Evolutionary conservation across 2,888 invertebrate species (phyloP).

Genomic region (Eupithecia vulgata): DNA sequence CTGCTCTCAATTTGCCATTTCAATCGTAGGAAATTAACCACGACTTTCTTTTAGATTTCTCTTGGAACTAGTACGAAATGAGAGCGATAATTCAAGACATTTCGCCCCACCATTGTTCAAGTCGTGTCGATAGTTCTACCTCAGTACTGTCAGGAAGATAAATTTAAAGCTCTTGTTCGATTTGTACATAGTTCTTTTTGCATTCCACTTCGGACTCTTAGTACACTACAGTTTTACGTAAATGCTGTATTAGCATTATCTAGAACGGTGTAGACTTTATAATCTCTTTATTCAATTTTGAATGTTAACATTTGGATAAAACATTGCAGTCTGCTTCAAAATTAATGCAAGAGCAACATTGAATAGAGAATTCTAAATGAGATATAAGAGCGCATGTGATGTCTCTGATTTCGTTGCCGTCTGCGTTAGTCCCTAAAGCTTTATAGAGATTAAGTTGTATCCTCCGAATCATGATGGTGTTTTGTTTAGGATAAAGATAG

Average conservation of each 20-base stretch:
- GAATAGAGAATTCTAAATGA: slow-evolving; percentile 1
- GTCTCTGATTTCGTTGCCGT: slow-evolving; percentile 1
- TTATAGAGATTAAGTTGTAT: slow-evolving; percentile 7
- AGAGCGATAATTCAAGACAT: slow-evolving; percentile 43
- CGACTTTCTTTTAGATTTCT: slow-evolving; percentile 37
- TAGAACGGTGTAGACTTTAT: neutral
- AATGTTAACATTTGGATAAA: slow-evolving; percentile 6
- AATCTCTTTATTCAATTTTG: slow-evolving; percentile 3
- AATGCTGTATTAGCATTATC: neutral
- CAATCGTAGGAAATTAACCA: slow-evolving; percentile 31
- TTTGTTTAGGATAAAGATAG: neutral
- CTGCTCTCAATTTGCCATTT: slow-evolving; percentile 35
- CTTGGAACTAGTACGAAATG: slow-evolving; percentile 38
- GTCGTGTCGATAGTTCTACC: slow-evolving; percentile 39
- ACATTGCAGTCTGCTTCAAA: slow-evolving; percentile 5
- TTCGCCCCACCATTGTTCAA: slow-evolving; percentile 38
- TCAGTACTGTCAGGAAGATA: slow-evolving; percentile 32
- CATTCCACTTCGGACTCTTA: neutral
- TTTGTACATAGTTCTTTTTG: neutral
- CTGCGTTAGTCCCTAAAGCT: slow-evolving; percentile 5
- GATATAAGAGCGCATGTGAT: neutral
- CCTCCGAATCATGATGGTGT: neutral
- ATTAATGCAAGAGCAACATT: neutral
- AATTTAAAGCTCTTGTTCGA: slow-evolving; percentile 2
- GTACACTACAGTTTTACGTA: neutral